Percentiles rank a stretch among this genome's conserved stretches.
These are phyloP conservation scores for Etheostoma spectabile DNA, from an alignment of 2,113 vertebrate species.

Conservation along the genomic window DNA sequence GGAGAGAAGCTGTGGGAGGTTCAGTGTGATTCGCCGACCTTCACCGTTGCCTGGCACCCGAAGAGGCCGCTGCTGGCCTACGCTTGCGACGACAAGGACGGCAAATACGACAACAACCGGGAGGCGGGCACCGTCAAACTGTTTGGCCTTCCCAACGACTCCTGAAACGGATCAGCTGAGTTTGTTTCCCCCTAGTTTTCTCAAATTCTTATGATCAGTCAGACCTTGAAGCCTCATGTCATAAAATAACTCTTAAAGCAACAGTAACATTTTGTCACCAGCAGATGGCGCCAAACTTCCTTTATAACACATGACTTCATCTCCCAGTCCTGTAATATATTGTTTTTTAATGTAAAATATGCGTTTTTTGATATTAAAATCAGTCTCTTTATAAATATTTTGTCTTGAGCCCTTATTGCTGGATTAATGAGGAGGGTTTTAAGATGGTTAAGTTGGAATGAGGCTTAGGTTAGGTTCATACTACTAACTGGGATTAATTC, in stretches of 20 bases:
- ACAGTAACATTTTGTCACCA: conserved; percentile 21
- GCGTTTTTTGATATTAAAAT: conserved; percentile 64
- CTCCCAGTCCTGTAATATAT: conserved; percentile 56
- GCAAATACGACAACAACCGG: conserved; percentile 97
- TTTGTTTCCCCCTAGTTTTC: no score
- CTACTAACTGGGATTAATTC: not conserved
- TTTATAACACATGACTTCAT: not conserved
- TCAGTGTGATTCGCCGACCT: conserved; percentile 98
- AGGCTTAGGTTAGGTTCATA: no score
- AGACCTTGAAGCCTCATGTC: no score
- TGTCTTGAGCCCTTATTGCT: not conserved
- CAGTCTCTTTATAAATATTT: conserved; percentile 4
- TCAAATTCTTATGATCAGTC: not conserved
- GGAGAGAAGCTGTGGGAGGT: conserved; percentile 99
- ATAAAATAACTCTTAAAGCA: not conserved
- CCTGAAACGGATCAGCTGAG: conserved; percentile 75
- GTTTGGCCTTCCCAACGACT: conserved; percentile 97
- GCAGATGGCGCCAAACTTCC: conserved; percentile 37
- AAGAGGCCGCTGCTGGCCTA: conserved; percentile 95
- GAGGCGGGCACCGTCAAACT: conserved; percentile 98
- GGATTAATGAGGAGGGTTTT: not conserved
- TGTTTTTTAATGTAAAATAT: conserved; percentile 56
- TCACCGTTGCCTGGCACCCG: conserved; percentile 98
- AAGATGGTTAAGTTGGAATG: not conserved
- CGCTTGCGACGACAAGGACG: conserved; percentile 98